phyloP scores from a whole-genome alignment of 2,888 invertebrate genomes.

The Dorcus hopei region DNA sequence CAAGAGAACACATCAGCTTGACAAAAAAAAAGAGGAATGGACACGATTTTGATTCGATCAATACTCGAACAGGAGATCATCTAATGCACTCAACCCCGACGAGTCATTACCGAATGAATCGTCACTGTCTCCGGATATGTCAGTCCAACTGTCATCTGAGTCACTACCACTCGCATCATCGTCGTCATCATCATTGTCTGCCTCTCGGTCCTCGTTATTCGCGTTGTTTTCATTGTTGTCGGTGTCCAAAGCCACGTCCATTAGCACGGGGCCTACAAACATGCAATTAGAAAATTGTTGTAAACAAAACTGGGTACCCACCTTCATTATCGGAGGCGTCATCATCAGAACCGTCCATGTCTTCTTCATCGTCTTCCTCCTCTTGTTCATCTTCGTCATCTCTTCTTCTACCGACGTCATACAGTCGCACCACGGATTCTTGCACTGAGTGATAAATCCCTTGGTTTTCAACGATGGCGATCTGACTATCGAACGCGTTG shows the following conservation, averaged over 20 bases:
- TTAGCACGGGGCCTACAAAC: constrained; percentile 12
- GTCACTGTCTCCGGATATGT: constrained; percentile 26
- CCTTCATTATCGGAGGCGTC: constrained; percentile 41
- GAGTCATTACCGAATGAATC: constrained; percentile 25
- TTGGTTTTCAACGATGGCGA: constrained; percentile 88
- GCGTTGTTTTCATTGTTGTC: constrained; percentile 26
- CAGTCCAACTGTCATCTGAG: constrained; percentile 29
- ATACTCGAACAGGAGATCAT: constrained; percentile 27
- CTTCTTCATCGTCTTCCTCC: constrained; percentile 64
- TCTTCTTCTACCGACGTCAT: constrained; percentile 85
- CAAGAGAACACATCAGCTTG: no score
- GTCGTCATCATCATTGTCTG: constrained; percentile 19
- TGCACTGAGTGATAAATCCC: constrained; percentile 79
- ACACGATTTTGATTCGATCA: neutral
- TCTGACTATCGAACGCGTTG: constrained; percentile 79
- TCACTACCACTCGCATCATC: constrained; percentile 23
- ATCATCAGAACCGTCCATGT: constrained; percentile 59
- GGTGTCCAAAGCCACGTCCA: constrained; percentile 13
- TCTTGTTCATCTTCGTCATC: constrained; percentile 75
- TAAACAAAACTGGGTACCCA: neutral
- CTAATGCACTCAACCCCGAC: constrained; percentile 28
- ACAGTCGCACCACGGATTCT: constrained; percentile 86
- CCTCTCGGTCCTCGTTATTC: constrained; percentile 20
- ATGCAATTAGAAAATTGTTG: neutral
- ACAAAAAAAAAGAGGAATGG: no score